A percentile compares a stretch with the other conserved stretches of the same genome.
phyloP scores from a whole-genome alignment of 2,888 invertebrate genomes.

The Sphinx pinastri region DNA sequence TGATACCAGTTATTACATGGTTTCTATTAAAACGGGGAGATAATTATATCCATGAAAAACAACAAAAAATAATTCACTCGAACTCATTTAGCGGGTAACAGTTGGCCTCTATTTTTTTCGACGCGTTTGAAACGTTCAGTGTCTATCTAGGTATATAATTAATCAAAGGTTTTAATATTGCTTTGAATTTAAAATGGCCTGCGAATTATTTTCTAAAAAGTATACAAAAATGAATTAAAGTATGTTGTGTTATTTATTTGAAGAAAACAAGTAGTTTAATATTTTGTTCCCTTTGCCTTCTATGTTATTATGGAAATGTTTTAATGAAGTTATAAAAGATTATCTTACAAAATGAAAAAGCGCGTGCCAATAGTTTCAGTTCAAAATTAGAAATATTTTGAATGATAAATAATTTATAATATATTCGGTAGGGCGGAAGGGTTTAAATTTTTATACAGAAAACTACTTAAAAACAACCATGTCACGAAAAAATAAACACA shows the following conservation, averaged over 20 bases:
- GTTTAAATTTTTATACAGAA: background rate
- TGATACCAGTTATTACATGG: too few relatives aligned
- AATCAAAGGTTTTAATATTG: too few relatives aligned
- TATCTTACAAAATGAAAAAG: background rate
- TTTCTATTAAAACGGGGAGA: too few relatives aligned
- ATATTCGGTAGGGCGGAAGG: background rate
- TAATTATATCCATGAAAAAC: too few relatives aligned
- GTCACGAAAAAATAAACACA: background rate
- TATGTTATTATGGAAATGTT: background rate
- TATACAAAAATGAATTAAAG: background rate
- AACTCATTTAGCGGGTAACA: too few relatives aligned
- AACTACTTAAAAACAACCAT: background rate
- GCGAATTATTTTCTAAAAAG: too few relatives aligned
- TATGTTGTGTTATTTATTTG: background rate
- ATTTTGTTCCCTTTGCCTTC: conserved; percentile 5
- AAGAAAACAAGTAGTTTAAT: background rate
- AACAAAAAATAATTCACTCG: too few relatives aligned
- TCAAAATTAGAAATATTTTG: background rate
- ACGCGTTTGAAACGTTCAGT: too few relatives aligned
- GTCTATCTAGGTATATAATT: too few relatives aligned
- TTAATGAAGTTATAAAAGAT: background rate
- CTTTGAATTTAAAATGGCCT: too few relatives aligned
- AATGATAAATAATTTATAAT: background rate
- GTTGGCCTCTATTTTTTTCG: too few relatives aligned
- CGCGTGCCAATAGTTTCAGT: background rate